Percentiles rank a stretch among this genome's conserved stretches.
These are phyloP conservation scores for Coelopa pilipes DNA, from an alignment of 2,888 invertebrate genomes.

Conservation along the genomic window DNA sequence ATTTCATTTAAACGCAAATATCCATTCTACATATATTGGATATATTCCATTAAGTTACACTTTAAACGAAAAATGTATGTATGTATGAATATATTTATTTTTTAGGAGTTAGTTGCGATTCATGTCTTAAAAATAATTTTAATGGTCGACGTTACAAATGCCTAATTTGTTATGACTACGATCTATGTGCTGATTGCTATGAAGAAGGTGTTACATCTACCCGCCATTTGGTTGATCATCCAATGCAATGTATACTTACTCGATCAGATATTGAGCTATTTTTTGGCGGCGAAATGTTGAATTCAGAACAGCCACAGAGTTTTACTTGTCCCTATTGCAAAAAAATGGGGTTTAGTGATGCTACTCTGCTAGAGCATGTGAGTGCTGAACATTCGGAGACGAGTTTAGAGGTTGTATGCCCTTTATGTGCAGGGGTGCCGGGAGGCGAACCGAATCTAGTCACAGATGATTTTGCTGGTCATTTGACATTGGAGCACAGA, in stretches of 20 bases:
- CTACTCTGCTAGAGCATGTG: conserved; percentile 90
- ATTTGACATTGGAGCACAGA: conserved; percentile 94
- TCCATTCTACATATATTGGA: too few relatives aligned
- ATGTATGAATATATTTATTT: not conserved
- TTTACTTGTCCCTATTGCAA: conserved; percentile 98
- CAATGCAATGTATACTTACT: conserved; percentile 98
- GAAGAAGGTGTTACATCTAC: conserved; percentile 91
- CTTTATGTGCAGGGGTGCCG: conserved; percentile 95
- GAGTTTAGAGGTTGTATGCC: conserved; percentile 95
- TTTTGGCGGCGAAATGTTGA: conserved; percentile 94
- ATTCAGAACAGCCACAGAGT: conserved; percentile 92
- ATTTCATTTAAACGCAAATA: too few relatives aligned
- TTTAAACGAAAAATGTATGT: not conserved
- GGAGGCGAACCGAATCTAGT: conserved; percentile 98
- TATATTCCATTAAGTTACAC: too few relatives aligned
- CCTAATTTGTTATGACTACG: conserved; percentile 98
- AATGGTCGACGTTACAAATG: conserved; percentile 98
- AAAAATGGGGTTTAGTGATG: conserved; percentile 94
- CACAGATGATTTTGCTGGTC: conserved; percentile 97
- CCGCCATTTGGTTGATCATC: conserved; percentile 94
- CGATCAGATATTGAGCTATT: conserved; percentile 96
- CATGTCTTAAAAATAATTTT: conserved; percentile 97
- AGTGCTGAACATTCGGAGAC: conserved; percentile 92
- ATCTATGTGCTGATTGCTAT: conserved; percentile 96
- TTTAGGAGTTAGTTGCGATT: conserved; percentile 98